Base-by-base conservation (phyloP, 2,797 vertebrate genomes). In the Sternarchorhynchus goeldii region DNA sequence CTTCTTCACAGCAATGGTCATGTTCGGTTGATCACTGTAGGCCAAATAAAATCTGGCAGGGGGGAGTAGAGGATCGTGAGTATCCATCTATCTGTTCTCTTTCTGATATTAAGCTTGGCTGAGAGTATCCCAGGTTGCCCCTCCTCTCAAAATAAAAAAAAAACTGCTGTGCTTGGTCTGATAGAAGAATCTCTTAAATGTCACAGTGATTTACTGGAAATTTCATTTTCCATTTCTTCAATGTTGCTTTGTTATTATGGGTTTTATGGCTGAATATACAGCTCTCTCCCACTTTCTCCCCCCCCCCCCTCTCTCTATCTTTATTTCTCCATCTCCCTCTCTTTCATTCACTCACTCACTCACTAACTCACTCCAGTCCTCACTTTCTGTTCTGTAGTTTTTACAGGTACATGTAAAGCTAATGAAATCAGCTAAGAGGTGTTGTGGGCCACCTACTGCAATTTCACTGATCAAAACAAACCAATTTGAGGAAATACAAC, bases 31-130 rank as follows among this genome's bases (percentile, higher is more conserved):
- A 91, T 90, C 88, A 90, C 88, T 86, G 81, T 74, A 67, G 89
- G 86, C 87, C 84, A 88, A 91, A 91, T 91, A 79, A 90, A 88
- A 89, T 86, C 87, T 89, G 86, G 82, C 86, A 82, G 83, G 77
- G 82, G 86, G 78, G 88, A 90, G 88, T 87, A 83, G 82, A 83
- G 87, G 90, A 87, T 91, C 85, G 85, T 64, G 78, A 79, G 86
- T 74, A 74, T 86, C 82, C 67, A 59, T 88, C 82, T 85, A 65
- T 76, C 41, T 63, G 50, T 63, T 76, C 55, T 66, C 59, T 39
- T 76, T 55, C 36, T 32, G 70, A 84, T 79, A 80, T 80, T 83
- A 77, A 85, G 84, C 73, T 71, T 32, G 77, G 78, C 82, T 18
- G 4, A 83, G 86, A 88, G 45, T 81, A 83, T 78, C 82, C 74